phyloP scores from a whole-genome alignment of 2,113 vertebrate genomes.

The Peromyscus maniculatus region DNA sequence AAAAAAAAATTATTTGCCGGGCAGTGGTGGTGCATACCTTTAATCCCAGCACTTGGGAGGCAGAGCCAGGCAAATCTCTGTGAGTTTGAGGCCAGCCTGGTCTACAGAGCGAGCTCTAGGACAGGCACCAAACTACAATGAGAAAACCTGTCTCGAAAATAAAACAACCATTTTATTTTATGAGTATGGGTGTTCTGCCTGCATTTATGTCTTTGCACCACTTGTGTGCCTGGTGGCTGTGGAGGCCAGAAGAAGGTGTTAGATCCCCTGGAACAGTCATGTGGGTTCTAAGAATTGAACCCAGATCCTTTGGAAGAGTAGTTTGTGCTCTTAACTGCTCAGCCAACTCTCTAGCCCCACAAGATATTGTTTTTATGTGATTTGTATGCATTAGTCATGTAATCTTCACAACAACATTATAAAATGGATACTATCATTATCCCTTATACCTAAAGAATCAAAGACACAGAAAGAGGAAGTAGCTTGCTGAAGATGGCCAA shows the following conservation, averaged over 20 bases:
- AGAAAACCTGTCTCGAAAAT: too few relatives aligned
- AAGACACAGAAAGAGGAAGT: constrained; percentile 56
- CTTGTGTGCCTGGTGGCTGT: neutral
- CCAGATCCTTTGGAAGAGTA: neutral
- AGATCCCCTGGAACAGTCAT: neutral
- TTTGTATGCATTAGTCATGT: constrained; percentile 19
- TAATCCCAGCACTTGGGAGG: too few relatives aligned
- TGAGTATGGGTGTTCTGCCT: neutral
- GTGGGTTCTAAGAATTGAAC: neutral
- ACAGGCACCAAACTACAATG: too few relatives aligned
- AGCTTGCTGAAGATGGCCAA: constrained; percentile 24
- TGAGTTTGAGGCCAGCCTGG: too few relatives aligned
- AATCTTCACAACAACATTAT: constrained; percentile 47
- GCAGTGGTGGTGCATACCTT: too few relatives aligned
- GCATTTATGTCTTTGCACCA: neutral
- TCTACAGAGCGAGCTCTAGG: too few relatives aligned
- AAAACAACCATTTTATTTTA: neutral
- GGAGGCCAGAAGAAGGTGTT: neutral
- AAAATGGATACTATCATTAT: constrained; percentile 50
- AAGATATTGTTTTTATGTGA: neutral
- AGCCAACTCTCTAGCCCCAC: neutral
- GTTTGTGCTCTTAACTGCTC: neutral
- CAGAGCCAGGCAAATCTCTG: too few relatives aligned
- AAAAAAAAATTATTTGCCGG: too few relatives aligned
- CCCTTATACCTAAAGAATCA: neutral